Percentiles rank a stretch among this genome's conserved stretches.
These are phyloP conservation scores for Lasiurus borealis DNA, from an alignment of 2,113 vertebrate species.

Conservation along the genomic window DNA sequence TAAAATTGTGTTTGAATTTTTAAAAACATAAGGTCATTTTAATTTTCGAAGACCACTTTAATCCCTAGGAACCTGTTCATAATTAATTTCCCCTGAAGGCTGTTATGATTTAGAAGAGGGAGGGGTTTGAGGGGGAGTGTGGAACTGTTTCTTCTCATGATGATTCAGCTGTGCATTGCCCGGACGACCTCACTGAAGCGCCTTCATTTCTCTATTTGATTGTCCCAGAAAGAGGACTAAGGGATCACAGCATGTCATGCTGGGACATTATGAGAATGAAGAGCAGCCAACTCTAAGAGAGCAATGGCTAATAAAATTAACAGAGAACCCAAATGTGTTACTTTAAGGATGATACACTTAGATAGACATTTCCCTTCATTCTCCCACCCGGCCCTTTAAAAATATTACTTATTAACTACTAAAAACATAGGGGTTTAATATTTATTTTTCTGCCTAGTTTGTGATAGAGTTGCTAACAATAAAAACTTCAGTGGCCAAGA, in stretches of 20 bases:
- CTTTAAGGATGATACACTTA: neutral
- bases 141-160: slow-evolving; percentile 48
- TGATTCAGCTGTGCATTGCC: slow-evolving; percentile 57
- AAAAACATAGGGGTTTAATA: neutral
- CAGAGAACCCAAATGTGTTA: neutral
- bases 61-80: slow-evolving; percentile 33
- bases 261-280: slow-evolving; percentile 31
- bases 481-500: neutral
- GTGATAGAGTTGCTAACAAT: neutral
- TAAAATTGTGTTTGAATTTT: slow-evolving; percentile 37
- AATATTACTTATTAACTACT: neutral
- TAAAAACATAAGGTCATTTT: slow-evolving; percentile 6
- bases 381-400: neutral
- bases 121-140: neutral
- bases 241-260: neutral
- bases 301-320: slow-evolving; percentile 25
- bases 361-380: neutral
- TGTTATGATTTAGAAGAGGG: slow-evolving; percentile 19
- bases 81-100: slow-evolving; percentile 37
- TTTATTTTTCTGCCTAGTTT: neutral
- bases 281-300: slow-evolving; percentile 1
- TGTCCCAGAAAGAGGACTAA: slow-evolving; percentile 46
- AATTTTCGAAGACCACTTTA: slow-evolving; percentile 43
- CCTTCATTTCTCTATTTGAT: slow-evolving; percentile 15
- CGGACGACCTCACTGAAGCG: slow-evolving; percentile 18